phyloP scores from a whole-genome alignment of 2,888 invertebrate species.

The Aromia moschata region DNA sequence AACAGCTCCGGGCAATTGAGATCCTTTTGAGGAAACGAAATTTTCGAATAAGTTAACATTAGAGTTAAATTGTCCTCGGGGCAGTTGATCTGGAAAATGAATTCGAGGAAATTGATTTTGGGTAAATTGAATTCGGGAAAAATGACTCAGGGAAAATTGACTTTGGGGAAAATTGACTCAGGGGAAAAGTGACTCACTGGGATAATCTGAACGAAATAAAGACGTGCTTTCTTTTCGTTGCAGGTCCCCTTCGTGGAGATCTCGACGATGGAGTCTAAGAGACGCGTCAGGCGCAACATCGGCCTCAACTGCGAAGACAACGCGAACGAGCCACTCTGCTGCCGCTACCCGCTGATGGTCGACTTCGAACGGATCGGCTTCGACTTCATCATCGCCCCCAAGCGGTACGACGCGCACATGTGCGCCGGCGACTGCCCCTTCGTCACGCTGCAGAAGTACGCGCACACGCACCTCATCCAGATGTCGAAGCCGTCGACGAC shows the following conservation, averaged over 20 bases:
- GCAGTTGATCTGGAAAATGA: too few relatives aligned
- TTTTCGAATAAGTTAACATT: too few relatives aligned
- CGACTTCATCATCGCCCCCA: conserved; percentile 98
- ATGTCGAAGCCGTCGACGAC: conserved; percentile 79
- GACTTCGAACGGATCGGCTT: conserved; percentile 96
- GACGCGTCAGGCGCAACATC: conserved; percentile 79
- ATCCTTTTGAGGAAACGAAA: too few relatives aligned
- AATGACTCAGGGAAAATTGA: too few relatives aligned
- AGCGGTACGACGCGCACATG: conserved; percentile 93
- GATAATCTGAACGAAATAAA: too few relatives aligned
- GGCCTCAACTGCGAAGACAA: conserved; percentile 86
- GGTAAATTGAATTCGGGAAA: too few relatives aligned
- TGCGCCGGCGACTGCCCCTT: conserved; percentile 95
- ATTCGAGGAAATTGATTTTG: too few relatives aligned
- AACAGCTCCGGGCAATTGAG: too few relatives aligned
- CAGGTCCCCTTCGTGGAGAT: conserved; percentile 71
- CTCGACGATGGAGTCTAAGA: conserved; percentile 67
- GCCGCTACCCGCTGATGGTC: conserved; percentile 91
- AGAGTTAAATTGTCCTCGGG: too few relatives aligned
- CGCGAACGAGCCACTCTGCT: conserved; percentile 82
- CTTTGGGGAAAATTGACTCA: too few relatives aligned
- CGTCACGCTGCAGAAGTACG: conserved; percentile 85
- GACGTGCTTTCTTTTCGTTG: conserved; percentile 45
- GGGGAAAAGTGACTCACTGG: too few relatives aligned
- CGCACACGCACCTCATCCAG: conserved; percentile 88